phyloP scores from a whole-genome alignment of 53 echinoderm and acorn worm species.

The Glandiceps talaboti region DNA sequence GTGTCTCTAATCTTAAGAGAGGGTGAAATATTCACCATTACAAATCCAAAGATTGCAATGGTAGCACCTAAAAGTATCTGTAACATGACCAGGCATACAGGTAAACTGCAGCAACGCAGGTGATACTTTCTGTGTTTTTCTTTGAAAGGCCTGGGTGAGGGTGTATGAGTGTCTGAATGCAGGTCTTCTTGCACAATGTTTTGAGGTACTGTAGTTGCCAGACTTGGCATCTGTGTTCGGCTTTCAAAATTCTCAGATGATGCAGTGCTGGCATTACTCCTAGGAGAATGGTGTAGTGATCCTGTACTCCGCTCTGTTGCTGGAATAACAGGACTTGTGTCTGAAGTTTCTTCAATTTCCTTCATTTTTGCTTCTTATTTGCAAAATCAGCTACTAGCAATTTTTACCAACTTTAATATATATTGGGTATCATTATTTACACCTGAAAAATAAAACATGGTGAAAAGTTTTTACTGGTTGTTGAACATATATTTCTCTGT shows the following conservation, averaged over 20 bases:
- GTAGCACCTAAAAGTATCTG: conserved; percentile 83
- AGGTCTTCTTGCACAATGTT: background rate
- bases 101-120: conserved; percentile 89
- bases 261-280: background rate
- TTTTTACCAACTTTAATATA: too few species aligned
- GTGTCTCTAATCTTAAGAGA: conserved; percentile 90
- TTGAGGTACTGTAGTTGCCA: background rate
- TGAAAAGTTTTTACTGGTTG: too few species aligned
- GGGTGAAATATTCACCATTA: conserved; percentile 91
- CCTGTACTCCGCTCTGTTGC: background rate
- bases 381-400: too few species aligned
- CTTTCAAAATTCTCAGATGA: background rate
- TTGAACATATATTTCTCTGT: too few species aligned
- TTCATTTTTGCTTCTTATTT: background rate
- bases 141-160: background rate
- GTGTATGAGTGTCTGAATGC: background rate
- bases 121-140: conserved; percentile 39
- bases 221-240: background rate
- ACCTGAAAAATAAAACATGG: too few species aligned
- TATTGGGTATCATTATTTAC: too few species aligned
- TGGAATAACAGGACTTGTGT: background rate
- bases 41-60: conserved; percentile 80
- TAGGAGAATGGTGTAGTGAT: background rate
- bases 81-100: conserved; percentile 87
- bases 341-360: background rate